These are phyloP conservation scores for Microtus montanus DNA, from an alignment of 2,113 vertebrate genomes.

Conservation along the genomic window DNA sequence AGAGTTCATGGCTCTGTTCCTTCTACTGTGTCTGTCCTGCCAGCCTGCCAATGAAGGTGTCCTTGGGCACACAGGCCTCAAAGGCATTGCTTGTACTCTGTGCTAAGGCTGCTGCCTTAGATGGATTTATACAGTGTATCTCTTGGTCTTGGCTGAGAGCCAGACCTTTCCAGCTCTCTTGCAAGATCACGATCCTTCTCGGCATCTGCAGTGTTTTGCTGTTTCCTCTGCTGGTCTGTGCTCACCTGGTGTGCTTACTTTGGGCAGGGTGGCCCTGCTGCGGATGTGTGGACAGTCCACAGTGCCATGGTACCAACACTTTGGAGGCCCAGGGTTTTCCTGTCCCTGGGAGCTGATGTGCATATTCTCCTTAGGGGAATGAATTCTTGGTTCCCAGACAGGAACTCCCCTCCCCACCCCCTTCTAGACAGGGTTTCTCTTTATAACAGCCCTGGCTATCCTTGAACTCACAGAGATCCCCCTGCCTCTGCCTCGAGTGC, in stretches of 20 bases:
- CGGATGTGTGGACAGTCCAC: rapidly evolving
- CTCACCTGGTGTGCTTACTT: not conserved
- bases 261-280: not conserved
- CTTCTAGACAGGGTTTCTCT: not conserved
- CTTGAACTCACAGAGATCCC: not conserved
- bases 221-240: not conserved
- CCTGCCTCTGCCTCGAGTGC: not conserved
- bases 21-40: not conserved
- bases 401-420: not conserved
- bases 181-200: not conserved
- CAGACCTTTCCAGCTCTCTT: not conserved
- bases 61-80: not conserved
- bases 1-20: not conserved
- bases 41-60: not conserved
- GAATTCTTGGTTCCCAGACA: not conserved
- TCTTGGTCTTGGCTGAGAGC: not conserved
- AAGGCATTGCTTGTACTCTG: not conserved
- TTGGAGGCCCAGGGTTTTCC: not conserved
- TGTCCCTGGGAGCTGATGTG: rapidly evolving
- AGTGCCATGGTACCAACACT: rapidly evolving
- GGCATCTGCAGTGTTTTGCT: rapidly evolving
- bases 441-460: not conserved
- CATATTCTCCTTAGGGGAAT: not conserved
- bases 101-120: no score
- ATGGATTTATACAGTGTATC: no score